Evolutionary conservation across 2,888 invertebrate genomes (phyloP).

Genomic region (Drosophila rubida): DNA sequence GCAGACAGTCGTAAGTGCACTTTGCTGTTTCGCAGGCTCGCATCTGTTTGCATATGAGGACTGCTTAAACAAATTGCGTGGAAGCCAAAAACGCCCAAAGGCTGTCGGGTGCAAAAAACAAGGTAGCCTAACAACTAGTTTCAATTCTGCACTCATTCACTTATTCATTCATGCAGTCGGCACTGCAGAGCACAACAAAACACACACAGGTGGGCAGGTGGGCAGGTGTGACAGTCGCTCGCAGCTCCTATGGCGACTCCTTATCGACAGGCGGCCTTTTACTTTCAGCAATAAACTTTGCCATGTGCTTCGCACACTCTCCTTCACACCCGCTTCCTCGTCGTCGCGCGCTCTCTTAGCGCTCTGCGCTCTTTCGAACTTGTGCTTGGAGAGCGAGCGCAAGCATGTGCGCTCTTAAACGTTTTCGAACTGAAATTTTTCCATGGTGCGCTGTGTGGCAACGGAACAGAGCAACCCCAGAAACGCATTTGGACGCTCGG

Average conservation of each 20-base stretch:
- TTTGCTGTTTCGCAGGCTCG: constrained; percentile 36
- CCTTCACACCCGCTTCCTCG: not conserved
- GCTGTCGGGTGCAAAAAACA: constrained; percentile 3
- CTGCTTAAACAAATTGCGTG: constrained; percentile 33
- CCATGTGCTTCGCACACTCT: constrained; percentile 34
- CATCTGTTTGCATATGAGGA: constrained; percentile 10
- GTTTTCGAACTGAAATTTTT: constrained; percentile 62
- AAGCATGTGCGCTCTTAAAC: constrained; percentile 31
- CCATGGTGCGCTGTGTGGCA: constrained; percentile 12
- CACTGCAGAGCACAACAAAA: too few species aligned
- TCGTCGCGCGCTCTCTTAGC: not conserved
- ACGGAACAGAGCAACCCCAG: constrained; percentile 80
- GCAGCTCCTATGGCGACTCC: constrained; percentile 4
- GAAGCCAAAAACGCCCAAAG: constrained; percentile 48
- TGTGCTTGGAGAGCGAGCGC: not conserved
- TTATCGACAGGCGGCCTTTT: constrained; percentile 52
- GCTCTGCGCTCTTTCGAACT: constrained; percentile 43
- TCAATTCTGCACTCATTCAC: constrained; percentile 16
- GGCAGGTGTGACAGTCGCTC: constrained; percentile 54
- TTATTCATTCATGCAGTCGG: constrained; percentile 7
- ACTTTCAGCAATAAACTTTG: constrained; percentile 61
- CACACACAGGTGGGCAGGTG: constrained; percentile 63
- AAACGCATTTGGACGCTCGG: constrained; percentile 84
- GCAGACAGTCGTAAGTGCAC: constrained; percentile 42
- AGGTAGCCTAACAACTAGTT: constrained; percentile 35